phyloP scores from a whole-genome alignment of 2,888 invertebrate species.

The Andricus curvator region DNA sequence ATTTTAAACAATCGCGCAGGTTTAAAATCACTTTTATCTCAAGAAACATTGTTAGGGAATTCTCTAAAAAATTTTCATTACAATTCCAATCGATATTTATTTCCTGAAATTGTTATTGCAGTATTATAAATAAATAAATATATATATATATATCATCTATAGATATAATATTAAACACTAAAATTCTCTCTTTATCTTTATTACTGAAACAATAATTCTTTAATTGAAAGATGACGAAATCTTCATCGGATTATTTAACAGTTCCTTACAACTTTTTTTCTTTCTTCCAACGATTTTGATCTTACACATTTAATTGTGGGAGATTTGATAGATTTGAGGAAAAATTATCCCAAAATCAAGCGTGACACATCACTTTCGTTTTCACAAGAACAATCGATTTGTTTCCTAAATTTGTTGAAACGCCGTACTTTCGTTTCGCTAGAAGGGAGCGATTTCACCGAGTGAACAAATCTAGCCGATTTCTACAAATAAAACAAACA shows the following conservation, averaged over 20 bases:
- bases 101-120: not conserved
- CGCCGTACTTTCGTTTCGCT: slow-evolving; percentile 49
- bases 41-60: too few species aligned
- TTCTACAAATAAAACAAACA: not conserved
- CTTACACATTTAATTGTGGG: not conserved
- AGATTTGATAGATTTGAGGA: slow-evolving; percentile 9
- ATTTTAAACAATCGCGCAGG: not conserved
- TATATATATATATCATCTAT: too few species aligned
- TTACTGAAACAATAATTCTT: not conserved
- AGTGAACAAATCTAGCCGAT: slow-evolving; percentile 19
- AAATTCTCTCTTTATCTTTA: not conserved
- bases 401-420: slow-evolving; percentile 38
- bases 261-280: slow-evolving; percentile 17
- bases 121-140: too few species aligned
- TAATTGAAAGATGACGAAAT: not conserved
- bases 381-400: slow-evolving; percentile 49
- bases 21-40: not conserved
- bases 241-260: not conserved
- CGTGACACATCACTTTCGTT: slow-evolving; percentile 42
- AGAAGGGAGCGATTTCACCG: slow-evolving; percentile 49
- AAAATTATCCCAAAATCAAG: slow-evolving; percentile 21
- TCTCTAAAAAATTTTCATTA: not conserved
- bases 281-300: not conserved
- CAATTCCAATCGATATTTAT: not conserved
- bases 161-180: not conserved